Base-by-base conservation (phyloP, 2,888 invertebrate species). In the Mythimna loreyi region DNA sequence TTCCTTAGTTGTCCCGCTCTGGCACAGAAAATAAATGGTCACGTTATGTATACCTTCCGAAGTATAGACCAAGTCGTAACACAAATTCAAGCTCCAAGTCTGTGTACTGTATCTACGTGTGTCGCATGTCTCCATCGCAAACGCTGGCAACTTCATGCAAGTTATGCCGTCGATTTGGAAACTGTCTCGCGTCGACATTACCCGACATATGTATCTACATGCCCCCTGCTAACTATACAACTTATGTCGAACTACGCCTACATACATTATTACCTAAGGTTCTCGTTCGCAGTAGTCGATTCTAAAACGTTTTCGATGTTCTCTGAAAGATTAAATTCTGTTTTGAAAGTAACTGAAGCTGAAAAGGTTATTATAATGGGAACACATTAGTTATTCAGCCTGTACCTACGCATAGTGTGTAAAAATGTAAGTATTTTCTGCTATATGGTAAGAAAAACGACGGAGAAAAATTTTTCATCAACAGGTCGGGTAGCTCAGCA, bases 151-250 rank as follows among this genome's bases (percentile, higher is more conserved):
- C 83, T 85, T 82, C 72, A 75, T 75, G 79, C 80, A 90, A 92
- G 90, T 92, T 91, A 86, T 87, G 89, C 90, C 89, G 88, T 87
- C 90, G 91, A 92, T 92, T 92, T 88, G 85, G 86, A 85, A 90
- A 91, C 89, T 90, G 89, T 89, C 91, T 88, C 86, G 80, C 78
- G 79, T 83, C 84, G 84, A 83, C 81, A 72, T 73, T 49, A 43
- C 49, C 67, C 84, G 81, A 84, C 82, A 70, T 71, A 16, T 40
- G 40, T 40, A 60, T 25, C 50, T 71, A 69, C 40, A 67, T 72
- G 65, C 60, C 50, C 61, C 50, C 52, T 49, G 23, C 57, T 62
- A 67, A 60, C 49, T 72, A 57, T n/a, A 25, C 33, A 55, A 59
- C 50, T 47, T 63, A 66, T 66, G 55, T 50, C 21, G 58, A n/a